Conservation (phyloP, 1,140 invertebrate genomes). For the Pectinophora gossypiella region DNA sequence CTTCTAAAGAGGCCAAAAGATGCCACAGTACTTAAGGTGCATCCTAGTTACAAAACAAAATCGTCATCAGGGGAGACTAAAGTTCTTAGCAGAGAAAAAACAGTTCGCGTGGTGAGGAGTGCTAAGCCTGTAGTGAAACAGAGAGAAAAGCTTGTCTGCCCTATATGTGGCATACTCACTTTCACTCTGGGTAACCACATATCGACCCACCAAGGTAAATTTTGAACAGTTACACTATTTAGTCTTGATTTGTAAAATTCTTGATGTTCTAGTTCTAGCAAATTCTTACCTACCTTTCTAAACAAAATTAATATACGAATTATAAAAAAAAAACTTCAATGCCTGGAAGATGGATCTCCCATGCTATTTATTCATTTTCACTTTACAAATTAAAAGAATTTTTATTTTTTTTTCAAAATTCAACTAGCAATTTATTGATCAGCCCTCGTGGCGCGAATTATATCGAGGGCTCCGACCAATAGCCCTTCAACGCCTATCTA, state of each 20-base stretch:
- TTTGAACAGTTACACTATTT: background rate
- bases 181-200: slow-evolving; percentile 65
- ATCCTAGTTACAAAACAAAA: slow-evolving; percentile 37
- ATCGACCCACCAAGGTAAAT: slow-evolving; percentile 65
- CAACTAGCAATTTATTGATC: no score
- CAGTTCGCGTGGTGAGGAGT: slow-evolving; percentile 28
- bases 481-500: no score
- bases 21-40: slow-evolving; percentile 53
- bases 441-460: no score
- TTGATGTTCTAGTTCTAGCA: no score
- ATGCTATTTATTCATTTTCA: no score
- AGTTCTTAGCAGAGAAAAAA: slow-evolving; percentile 21
- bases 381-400: no score
- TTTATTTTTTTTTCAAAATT: no score
- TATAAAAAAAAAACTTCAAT: no score
- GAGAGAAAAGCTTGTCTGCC: slow-evolving; percentile 67
- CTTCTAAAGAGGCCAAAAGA: slow-evolving; percentile 61
- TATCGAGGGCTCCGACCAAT: no score
- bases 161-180: slow-evolving; percentile 67
- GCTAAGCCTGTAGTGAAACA: slow-evolving; percentile 34
- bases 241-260: slow-evolving; percentile 2
- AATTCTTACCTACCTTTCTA: no score
- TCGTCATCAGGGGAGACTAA: slow-evolving; percentile 15
- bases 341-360: no score
- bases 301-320: no score